Conservation (phyloP, 2,888 invertebrate genomes). For the Rhamnusium bicolor region DNA sequence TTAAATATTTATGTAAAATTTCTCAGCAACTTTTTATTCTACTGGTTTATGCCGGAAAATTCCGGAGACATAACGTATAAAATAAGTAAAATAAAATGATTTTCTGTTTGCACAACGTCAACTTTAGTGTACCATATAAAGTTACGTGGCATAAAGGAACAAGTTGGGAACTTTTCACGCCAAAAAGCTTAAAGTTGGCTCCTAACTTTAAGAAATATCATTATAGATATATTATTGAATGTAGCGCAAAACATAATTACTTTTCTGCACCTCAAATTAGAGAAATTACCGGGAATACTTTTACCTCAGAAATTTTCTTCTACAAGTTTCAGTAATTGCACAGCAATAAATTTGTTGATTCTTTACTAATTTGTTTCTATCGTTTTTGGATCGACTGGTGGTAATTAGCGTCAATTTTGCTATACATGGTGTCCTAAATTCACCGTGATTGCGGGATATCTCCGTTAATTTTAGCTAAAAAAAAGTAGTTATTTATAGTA, state of each 20-base stretch:
- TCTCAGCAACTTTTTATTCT: neutral
- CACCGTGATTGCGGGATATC: too few species aligned
- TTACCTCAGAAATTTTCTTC: neutral
- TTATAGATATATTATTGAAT: neutral
- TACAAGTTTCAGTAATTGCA: neutral
- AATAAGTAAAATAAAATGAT: neutral
- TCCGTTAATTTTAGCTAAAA: too few species aligned
- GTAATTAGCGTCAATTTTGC: too few species aligned
- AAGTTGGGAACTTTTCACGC: neutral
- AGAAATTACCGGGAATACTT: neutral
- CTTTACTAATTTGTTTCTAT: neutral
- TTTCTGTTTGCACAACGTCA: neutral
- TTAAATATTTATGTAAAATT: constrained; percentile 1
- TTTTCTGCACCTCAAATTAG: neutral
- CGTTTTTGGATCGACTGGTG: too few species aligned
- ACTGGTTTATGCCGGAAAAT: neutral
- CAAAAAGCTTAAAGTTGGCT: neutral
- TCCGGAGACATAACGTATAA: neutral
- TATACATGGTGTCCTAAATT: too few species aligned
- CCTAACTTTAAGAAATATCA: neutral
- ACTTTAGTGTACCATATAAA: neutral
- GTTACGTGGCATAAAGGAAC: neutral
- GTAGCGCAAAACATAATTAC: neutral
- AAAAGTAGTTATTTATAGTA: too few species aligned
- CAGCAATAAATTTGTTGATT: neutral